Conservation (phyloP, 2,113 vertebrate genomes). For the Sinocyclocheilus rhinocerous region DNA sequence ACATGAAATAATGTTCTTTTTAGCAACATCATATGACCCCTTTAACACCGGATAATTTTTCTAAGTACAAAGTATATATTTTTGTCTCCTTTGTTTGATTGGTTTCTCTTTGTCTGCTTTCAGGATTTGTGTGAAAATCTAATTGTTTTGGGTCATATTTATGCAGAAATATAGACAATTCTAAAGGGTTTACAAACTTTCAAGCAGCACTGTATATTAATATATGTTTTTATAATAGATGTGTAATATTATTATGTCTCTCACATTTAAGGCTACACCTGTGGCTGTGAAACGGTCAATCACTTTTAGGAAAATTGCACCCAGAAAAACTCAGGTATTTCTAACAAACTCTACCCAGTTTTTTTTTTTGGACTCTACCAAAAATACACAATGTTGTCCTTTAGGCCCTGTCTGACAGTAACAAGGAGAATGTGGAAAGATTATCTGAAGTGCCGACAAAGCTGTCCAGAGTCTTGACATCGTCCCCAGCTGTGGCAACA, state of each 20-base stretch:
- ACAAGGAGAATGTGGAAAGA: conserved; percentile 72
- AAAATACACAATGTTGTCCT: neutral
- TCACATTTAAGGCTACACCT: conserved; percentile 55
- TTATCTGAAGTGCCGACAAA: conserved; percentile 38
- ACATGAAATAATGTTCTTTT: too few relatives aligned
- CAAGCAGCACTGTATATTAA: too few relatives aligned
- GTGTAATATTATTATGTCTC: neutral
- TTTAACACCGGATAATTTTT: too few relatives aligned
- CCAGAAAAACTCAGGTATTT: conserved; percentile 75
- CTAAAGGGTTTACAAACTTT: too few relatives aligned
- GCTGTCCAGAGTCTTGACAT: conserved; percentile 60
- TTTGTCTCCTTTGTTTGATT: too few relatives aligned
- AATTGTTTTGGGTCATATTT: too few relatives aligned
- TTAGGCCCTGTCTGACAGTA: conserved; percentile 57
- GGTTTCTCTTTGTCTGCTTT: too few relatives aligned
- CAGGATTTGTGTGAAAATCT: too few relatives aligned
- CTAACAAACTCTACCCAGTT: neutral
- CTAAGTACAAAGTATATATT: too few relatives aligned
- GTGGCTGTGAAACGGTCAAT: conserved; percentile 69
- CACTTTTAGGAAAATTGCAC: conserved; percentile 73
- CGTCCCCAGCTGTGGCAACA: conserved; percentile 25
- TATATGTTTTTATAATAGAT: neutral
- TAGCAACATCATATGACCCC: too few relatives aligned
- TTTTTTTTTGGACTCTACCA: neutral
- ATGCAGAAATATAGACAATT: too few relatives aligned